Evolutionary conservation across 2,888 invertebrate genomes (phyloP).

Genomic region (Sturmia bella): DNA sequence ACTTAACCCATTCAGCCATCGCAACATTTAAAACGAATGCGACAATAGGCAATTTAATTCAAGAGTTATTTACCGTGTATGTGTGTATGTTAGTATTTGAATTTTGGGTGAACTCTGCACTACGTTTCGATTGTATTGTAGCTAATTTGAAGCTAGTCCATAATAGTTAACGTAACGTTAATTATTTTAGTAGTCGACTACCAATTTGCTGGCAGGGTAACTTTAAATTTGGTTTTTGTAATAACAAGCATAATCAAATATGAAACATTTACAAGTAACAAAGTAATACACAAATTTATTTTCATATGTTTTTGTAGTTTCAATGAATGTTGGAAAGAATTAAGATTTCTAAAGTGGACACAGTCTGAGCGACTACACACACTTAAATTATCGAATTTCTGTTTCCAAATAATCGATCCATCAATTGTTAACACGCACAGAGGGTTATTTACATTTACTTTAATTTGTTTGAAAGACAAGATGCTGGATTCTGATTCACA

Average conservation of each 20-base stretch:
- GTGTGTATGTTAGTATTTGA: no score
- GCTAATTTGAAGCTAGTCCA: no score
- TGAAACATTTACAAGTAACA: slow-evolving; percentile 53
- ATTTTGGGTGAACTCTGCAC: no score
- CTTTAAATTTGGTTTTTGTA: no score
- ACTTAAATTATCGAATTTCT: neutral
- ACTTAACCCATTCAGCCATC: no score
- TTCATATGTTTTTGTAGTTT: neutral
- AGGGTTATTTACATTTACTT: slow-evolving; percentile 1
- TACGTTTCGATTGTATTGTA: no score
- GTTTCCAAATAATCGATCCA: slow-evolving; percentile 11
- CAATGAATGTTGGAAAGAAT: slow-evolving; percentile 20
- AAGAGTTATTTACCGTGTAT: no score
- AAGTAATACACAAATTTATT: slow-evolving; percentile 36
- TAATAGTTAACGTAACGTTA: no score
- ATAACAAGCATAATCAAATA: slow-evolving; percentile 49
- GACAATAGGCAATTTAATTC: no score
- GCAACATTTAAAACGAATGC: no score
- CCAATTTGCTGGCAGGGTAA: no score
- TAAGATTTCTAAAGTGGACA: neutral
- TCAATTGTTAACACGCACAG: slow-evolving; percentile 2
- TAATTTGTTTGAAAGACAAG: slow-evolving; percentile 5
- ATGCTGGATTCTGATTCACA: slow-evolving; percentile 10
- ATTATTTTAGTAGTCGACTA: no score
- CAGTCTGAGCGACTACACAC: neutral